Evolutionary conservation across 2,888 invertebrate species (phyloP), one percentile per base, ranked within the genome.

Genomic region (Drosophila cognata): DNA sequence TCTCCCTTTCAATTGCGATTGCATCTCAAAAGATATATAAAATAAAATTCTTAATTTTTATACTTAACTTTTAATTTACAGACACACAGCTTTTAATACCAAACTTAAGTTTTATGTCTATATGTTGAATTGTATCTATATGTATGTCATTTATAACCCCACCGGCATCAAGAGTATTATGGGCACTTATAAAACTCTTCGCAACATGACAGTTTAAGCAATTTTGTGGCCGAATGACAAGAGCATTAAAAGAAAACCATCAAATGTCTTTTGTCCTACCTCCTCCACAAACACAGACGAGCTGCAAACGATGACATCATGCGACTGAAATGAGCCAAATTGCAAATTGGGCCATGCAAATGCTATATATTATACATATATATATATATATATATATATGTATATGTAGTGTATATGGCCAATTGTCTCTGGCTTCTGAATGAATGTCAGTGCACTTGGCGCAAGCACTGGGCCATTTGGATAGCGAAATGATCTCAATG

Each of bases 381-480:
- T 53, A 60, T 52, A 65, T 21, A 65, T 59, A 61, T 36, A 62
- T 55, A 59, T 21, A 59, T 21, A 68, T 57, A 4, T 16, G 16
- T 51, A 21, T 41, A 38, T 55, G 58, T 71, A 13, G 28, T 31
- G 56, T 55, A 62, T 76, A 61, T 77, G 81, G 86, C 83, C 73
- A 85, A 85, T 88, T 89, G 88, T 79, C 74, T 75, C 10, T 57
- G 2, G 7, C 16, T 31, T 43, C 31, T 56, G 43, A 59, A 28
- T 62, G 74, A 85, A 77, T 81, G 82, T 77, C 82, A 82, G 82
- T 85, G 88, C 88, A 89, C 83, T 85, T 89, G 88, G 70, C 72
- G 56, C 68, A 71, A 68, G 72, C 77, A 74, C 43, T 64, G 69
- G 66, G 48, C 38, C 36, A 56, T 59, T 57, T 58, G 48, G 35